Base-by-base conservation (phyloP, 2,113 vertebrate species). In the Sclerurus mexicanus region DNA sequence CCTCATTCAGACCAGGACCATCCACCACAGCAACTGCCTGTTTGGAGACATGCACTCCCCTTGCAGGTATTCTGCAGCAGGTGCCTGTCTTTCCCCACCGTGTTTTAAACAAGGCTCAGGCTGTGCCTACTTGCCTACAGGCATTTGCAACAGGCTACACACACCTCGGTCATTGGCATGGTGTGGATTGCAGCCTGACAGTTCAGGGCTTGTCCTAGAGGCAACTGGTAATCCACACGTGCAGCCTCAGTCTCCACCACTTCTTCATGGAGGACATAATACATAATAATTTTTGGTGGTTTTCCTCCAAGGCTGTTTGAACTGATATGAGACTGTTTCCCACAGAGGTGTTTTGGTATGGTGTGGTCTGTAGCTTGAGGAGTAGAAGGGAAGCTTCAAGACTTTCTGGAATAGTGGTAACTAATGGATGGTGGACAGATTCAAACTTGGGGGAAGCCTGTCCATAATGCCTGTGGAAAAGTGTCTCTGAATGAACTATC, bases 131-230 rank as follows among this genome's bases (percentile, higher is more conserved):
- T 12, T 79, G 14, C 25, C 44, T 40, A 30, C 12, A 27, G 39
- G 16, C 21, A 31, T 55, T 69, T 91, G 31, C 52, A 81, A 56
- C 25, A 28, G 64, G 14, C 14, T 75, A 18, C 11, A 28, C 2
- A 7, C 10, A 81, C 1, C 25, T 22, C 50, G 37, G 55, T 23
- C 79, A 40, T 39, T 44, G 62, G 47, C 21, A 31, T 0, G 0
- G 21, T 33, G n/a, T 13, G 30, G 23, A 18, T 20, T 86, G 39
- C 25, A 87, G 56, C 28, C n/a, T 4, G 2, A 19, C 40, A 37
- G 19, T 27, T 77, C 73, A 40, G 13, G 27, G 13, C 10, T 40
- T 23, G 0, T 64, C 37, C 53, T 46, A 12, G 9, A 74, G n/a
- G 39, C 7, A 74, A 52, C 17, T 62, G 49, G n/a, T 28, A 84